phyloP scores from a whole-genome alignment of 1,140 invertebrate genomes.

The Gonatopus flavifemur region DNA sequence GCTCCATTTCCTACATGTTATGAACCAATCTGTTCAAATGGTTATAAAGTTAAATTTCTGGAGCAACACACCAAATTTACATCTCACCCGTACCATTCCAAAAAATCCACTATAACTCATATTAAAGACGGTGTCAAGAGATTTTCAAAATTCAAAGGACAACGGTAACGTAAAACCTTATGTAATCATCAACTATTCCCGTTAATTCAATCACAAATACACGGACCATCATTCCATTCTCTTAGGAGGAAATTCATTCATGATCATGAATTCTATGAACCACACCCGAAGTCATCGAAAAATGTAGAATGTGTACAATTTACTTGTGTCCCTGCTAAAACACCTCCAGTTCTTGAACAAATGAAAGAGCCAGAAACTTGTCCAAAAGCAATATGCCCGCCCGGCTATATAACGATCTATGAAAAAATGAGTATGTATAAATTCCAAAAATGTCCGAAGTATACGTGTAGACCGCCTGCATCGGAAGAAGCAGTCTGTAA shows the following conservation, averaged over 20 bases:
- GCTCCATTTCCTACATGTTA: constrained; percentile 39
- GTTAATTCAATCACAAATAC: no score
- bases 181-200: no score
- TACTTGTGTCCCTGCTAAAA: constrained; percentile 55
- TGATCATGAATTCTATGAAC: neutral
- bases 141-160: neutral
- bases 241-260: neutral
- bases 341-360: constrained; percentile 39
- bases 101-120: neutral
- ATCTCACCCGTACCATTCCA: neutral
- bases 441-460: constrained; percentile 53
- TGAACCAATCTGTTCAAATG: constrained; percentile 61
- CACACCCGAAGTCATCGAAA: no score
- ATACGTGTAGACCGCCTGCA: constrained; percentile 64
- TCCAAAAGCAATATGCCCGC: constrained; percentile 61
- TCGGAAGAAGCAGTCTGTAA: constrained; percentile 69
- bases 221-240: no score
- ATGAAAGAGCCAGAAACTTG: constrained; percentile 50
- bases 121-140: neutral
- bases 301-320: constrained; percentile 55
- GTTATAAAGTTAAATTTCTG: constrained; percentile 58
- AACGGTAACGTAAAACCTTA: constrained; percentile 4
- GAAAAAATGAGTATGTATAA: constrained; percentile 38
- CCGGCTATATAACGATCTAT: constrained; percentile 56
- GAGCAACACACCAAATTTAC: constrained; percentile 9